Evolutionary conservation across 2,797 vertebrate species (phyloP).

Genomic region (Spinus pinus): DNA sequence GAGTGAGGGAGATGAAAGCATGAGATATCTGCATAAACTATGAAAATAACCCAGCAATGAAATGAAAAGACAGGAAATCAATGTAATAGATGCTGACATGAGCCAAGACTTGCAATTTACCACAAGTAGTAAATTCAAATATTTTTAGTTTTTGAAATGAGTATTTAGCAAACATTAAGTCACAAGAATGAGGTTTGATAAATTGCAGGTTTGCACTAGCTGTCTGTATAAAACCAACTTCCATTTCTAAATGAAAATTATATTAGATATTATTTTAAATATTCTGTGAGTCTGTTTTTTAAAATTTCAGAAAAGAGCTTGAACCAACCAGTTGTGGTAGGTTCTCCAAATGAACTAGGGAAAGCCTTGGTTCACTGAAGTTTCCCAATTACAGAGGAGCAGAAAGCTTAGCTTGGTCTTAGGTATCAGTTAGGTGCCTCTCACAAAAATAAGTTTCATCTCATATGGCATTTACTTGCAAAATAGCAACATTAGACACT

Average conservation of each 20-base stretch:
- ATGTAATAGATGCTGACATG: neutral
- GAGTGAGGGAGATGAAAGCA: neutral
- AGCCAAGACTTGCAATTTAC: neutral
- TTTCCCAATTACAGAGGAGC: neutral
- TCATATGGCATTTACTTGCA: neutral
- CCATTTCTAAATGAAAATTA: neutral
- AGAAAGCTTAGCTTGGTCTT: neutral
- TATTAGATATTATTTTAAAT: neutral
- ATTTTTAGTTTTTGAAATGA: neutral
- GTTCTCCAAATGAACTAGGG: neutral
- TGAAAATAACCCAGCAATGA: neutral
- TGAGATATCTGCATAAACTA: neutral
- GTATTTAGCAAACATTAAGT: neutral
- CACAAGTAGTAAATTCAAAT: neutral
- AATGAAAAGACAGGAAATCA: neutral
- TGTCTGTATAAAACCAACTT: neutral
- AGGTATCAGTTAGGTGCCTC: neutral
- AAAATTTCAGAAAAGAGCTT: neutral
- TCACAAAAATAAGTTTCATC: neutral
- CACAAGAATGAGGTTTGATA: neutral
- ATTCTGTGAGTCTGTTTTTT: neutral
- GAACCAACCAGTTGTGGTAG: neutral
- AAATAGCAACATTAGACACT: neutral
- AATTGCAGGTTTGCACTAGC: neutral
- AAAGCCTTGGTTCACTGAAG: neutral